Conservation (phyloP, 92 coral and sea anemone genomes). For the Parazoanthus atlanticus region DNA sequence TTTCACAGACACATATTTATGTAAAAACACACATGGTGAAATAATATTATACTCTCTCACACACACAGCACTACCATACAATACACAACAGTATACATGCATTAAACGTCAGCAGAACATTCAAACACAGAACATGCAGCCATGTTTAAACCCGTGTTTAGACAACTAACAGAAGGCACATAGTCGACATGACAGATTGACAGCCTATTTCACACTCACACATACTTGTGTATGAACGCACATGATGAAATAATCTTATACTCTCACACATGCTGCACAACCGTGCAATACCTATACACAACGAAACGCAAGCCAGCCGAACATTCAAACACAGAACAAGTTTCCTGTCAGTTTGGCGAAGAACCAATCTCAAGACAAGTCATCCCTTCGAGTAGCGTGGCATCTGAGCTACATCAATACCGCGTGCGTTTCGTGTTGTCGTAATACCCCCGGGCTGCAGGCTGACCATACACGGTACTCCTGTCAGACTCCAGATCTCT, state of each 20-base stretch:
- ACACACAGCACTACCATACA: not conserved
- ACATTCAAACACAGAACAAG: slow-evolving; percentile 3
- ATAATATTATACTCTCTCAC: not conserved
- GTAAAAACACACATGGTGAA: not conserved
- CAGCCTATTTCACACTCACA: not conserved
- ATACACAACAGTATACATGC: not conserved
- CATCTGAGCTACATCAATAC: slow-evolving; percentile 25
- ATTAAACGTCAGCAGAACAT: not conserved
- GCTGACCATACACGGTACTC: slow-evolving; percentile 45
- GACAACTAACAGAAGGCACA: too few species aligned
- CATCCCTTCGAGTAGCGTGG: not conserved
- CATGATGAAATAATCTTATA: not conserved
- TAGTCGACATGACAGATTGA: too few species aligned
- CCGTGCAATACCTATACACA: not conserved
- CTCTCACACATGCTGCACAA: not conserved
- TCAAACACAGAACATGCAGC: not conserved
- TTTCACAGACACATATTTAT: not conserved
- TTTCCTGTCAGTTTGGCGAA: not conserved
- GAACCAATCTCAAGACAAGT: not conserved
- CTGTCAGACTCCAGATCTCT: slow-evolving; percentile 58
- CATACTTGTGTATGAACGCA: not conserved
- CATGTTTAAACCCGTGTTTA: too few species aligned
- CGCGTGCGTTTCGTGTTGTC: slow-evolving; percentile 72
- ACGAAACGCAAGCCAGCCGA: not conserved
- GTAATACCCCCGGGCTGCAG: slow-evolving; percentile 53